Conservation (phyloP, 2,797 vertebrate genomes). For the Eidolon dupreanum region DNA sequence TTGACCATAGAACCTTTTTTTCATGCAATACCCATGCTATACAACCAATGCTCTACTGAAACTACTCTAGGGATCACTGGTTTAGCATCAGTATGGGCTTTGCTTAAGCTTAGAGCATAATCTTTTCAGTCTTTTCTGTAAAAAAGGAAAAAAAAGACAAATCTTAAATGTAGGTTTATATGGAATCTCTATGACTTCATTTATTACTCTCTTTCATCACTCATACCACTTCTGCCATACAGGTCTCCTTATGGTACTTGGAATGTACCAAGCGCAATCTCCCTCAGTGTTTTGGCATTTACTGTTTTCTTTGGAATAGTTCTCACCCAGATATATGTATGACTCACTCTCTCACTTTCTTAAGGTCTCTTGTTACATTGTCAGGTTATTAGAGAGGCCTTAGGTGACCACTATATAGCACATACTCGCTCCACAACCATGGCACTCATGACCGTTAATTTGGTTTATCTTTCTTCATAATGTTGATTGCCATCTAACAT, state of each 20-base stretch:
- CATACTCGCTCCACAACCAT: neutral
- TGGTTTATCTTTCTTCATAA: slow-evolving; percentile 35
- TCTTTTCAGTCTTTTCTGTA: neutral
- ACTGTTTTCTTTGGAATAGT: neutral
- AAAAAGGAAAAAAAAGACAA: neutral
- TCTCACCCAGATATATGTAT: neutral
- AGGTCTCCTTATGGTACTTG: neutral
- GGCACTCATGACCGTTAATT: neutral
- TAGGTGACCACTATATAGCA: neutral
- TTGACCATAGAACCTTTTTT: neutral
- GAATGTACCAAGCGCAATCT: neutral
- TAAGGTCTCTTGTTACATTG: neutral
- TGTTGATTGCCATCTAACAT: slow-evolving; percentile 3
- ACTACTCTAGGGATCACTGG: neutral
- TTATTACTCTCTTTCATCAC: neutral
- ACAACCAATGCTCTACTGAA: slow-evolving; percentile 10
- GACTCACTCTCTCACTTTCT: neutral
- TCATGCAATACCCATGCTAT: neutral
- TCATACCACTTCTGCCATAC: neutral
- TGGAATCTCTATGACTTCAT: neutral
- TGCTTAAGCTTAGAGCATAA: neutral
- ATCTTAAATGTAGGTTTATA: neutral
- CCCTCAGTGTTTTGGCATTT: neutral
- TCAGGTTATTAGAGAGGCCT: neutral
- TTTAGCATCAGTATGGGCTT: neutral